phyloP scores from a whole-genome alignment of 1,140 invertebrate species.

The Oscheius sp. region DNA sequence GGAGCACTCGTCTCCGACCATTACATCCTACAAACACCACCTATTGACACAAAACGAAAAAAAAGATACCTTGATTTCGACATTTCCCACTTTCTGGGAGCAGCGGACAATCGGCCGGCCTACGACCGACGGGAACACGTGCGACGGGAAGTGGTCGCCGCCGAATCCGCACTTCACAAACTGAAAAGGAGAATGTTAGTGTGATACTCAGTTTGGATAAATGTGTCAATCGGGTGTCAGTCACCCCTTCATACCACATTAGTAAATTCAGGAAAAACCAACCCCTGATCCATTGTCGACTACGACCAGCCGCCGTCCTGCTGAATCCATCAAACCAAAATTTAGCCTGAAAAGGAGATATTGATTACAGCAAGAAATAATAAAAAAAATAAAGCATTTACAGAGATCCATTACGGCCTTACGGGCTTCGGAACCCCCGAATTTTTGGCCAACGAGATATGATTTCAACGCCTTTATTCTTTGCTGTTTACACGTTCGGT shows the following conservation, averaged over 20 bases:
- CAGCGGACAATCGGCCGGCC: constrained; percentile 95
- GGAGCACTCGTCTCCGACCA: constrained; percentile 98
- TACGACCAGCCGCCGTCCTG: constrained; percentile 51
- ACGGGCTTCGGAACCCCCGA: too few species aligned
- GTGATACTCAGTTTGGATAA: constrained; percentile 9
- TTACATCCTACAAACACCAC: constrained; percentile 77
- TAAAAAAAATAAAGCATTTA: too few species aligned
- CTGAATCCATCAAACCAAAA: too few species aligned
- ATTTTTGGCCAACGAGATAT: too few species aligned
- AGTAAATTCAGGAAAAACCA: constrained; percentile 25
- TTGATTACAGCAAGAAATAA: too few species aligned
- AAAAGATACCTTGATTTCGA: constrained; percentile 84
- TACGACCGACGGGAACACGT: constrained; percentile 98
- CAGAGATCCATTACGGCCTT: too few species aligned
- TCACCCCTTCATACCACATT: neutral
- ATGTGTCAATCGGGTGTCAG: neutral
- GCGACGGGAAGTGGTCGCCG: constrained; percentile 94
- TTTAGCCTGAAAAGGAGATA: too few species aligned
- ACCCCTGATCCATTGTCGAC: constrained; percentile 58
- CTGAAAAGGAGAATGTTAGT: constrained; percentile 65
- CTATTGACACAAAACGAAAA: neutral
- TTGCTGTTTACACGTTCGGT: too few species aligned
- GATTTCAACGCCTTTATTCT: too few species aligned
- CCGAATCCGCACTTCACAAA: constrained; percentile 99
- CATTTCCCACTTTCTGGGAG: constrained; percentile 93